Evolutionary conservation across 2,113 vertebrate species (phyloP), one percentile per base, ranked within the genome.

Genomic region (Campylomormyrus numenius): DNA sequence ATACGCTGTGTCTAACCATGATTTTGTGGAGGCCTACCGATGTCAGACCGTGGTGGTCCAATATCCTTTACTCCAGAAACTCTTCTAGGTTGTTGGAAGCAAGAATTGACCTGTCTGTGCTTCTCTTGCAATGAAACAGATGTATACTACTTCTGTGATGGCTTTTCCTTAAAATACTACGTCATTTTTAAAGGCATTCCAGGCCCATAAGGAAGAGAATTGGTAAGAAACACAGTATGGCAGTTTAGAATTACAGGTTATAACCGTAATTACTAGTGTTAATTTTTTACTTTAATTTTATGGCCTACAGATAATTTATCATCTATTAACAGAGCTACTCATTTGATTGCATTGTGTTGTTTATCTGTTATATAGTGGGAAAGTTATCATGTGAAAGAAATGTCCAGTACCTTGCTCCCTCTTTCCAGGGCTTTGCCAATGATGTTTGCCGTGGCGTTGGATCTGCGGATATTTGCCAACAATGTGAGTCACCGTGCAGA

Each of bases 131-230:
- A 24, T 39, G 42, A 42, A 83, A 11, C 21, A 27, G 15, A 48
- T 88, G 6, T 48, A 10, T 83, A 31, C 9, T 45, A 19, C 87
- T 46, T 13, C 49, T 21, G 35, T 48, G 45, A 84, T 31, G n/a
- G 56, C 27, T 91, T 93, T 77, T 95, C 96, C 95, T 98, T 95
- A 94, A 97, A 87, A 0, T 3, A 7, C 0, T 56, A 99, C 96
- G 39, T 99, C 98, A 3, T 99, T 99, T 93, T 92, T 99, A 91
- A 95, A 96, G 90, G 98, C 97, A 0, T 99, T 99, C 94, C 98
- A 99, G 93, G 97, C 97, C 3, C 98, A 99, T 92, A 99, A 99
- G 93, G 98, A 99, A 91, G 98, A 99, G 93, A 99, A 99, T 94
- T 99, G 98, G 98, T 99, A 92, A 97, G 97, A 95, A 21, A 19